Evolutionary conservation across 2,888 invertebrate genomes (phyloP), one percentile per base, ranked within the genome.

Genomic region (Eustalomyia histrio): DNA sequence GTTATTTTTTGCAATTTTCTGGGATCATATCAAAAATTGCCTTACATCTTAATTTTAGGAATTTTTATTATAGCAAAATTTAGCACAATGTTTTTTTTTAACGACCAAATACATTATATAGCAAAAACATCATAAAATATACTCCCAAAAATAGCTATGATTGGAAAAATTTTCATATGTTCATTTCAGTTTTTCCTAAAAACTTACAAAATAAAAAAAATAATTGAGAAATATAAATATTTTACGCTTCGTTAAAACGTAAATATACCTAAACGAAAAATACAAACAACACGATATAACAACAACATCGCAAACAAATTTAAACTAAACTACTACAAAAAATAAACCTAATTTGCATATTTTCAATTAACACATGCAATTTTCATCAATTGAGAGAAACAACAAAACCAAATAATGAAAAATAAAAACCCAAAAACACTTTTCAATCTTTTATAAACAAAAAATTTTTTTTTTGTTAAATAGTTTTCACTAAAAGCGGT

Each of bases 331-430:
- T 63, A 50, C 63, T 21, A 29, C 1, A 43, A 55, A 58, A 75
- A 39, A 53, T 69, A 29, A 71, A 71, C 35, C 71, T 60, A 79
- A 75, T 80, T 80, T 80, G 80, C 75, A 80, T 76, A 80, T 76
- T 76, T 79, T 75, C 65, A 75, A 76, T 80, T 67, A 67, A 72
- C 71, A 75, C 76, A 67, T 67, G 72, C 67, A 71, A 67, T 76
- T 76, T 80, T 74, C 43, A 74, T 58, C 74, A 74, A 63, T 68
- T 74, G 57, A 63, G 29, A 24, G 43, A 79, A 63, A 18, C 47
- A 63, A 18, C 47, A 52, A 61, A 79, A 72, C 61, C 43, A 63
- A 72, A 63, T 53, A 52, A 72, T 72, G 21, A 63, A 18, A 24
- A n/a, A 16, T 17, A 39, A 39, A 53, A 39, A 39, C 35, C 18